phyloP scores from a whole-genome alignment of 2,113 vertebrate species.

The Numida meleagris region DNA sequence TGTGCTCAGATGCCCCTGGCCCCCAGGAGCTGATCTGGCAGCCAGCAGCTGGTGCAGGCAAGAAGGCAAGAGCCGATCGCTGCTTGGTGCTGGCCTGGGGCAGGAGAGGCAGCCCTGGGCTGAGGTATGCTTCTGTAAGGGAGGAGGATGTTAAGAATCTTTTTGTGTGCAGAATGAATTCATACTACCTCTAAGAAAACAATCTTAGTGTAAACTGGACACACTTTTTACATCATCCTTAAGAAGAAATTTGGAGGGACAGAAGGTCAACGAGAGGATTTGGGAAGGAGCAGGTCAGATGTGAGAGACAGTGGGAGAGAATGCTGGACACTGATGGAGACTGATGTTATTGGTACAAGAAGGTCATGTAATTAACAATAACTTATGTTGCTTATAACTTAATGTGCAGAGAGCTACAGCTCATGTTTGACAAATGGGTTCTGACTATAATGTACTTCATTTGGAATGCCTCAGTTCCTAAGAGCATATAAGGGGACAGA shows the following conservation, averaged over 20 bases:
- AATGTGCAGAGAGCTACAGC: background rate
- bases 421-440: background rate
- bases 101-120: background rate
- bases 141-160: background rate
- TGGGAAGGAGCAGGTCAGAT: background rate
- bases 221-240: background rate
- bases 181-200: background rate
- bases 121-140: background rate
- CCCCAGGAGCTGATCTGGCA: background rate
- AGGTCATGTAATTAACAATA: background rate
- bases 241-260: background rate
- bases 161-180: background rate
- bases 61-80: background rate
- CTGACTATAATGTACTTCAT: background rate
- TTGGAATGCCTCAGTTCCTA: background rate
- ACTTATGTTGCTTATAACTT: background rate
- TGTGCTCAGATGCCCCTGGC: conserved; percentile 11
- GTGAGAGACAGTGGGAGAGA: background rate
- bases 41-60: background rate
- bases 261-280: background rate
- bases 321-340: background rate
- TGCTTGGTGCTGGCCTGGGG: background rate
- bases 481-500: background rate
- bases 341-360: background rate
- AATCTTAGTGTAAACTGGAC: background rate